phyloP scores from a whole-genome alignment of 23 tunicate species.

The Halocynthia aurantium region DNA sequence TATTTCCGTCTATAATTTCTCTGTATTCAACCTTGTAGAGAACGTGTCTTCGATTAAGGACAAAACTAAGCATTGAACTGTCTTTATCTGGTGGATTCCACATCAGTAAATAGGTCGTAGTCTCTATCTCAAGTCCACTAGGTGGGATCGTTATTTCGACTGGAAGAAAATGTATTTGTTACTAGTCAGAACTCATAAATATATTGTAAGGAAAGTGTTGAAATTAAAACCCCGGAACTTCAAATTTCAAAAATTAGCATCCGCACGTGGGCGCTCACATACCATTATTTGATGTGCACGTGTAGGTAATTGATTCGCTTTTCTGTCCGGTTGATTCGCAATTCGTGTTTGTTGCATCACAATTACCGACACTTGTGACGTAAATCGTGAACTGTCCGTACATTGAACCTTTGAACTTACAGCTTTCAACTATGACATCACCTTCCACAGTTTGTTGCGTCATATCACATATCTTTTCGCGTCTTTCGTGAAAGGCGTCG shows the following conservation, averaged over 20 bases:
- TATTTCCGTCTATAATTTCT: neutral
- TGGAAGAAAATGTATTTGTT: neutral
- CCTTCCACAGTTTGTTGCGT: slow-evolving; percentile 8
- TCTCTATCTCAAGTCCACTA: neutral
- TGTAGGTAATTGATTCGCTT: neutral
- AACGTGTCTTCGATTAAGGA: neutral
- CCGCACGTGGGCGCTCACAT: neutral
- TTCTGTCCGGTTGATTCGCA: neutral
- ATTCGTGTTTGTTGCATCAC: neutral
- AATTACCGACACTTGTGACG: neutral
- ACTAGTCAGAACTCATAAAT: no score
- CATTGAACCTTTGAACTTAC: neutral
- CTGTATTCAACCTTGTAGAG: slow-evolving; percentile 5
- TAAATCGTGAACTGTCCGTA: slow-evolving; percentile 3
- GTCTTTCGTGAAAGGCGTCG: neutral
- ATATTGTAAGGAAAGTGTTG: no score
- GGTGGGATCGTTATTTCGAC: slow-evolving; percentile 4
- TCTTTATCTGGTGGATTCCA: neutral
- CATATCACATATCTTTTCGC: neutral
- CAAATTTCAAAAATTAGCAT: no score
- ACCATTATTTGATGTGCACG: neutral
- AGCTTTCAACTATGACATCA: slow-evolving; percentile 6
- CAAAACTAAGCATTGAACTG: slow-evolving; percentile 3
- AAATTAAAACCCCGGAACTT: no score
- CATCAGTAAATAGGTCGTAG: neutral